Percentiles rank a stretch among this genome's conserved stretches.
These are phyloP conservation scores for Limanda limanda DNA, from an alignment of 2,113 vertebrate genomes.

Conservation along the genomic window DNA sequence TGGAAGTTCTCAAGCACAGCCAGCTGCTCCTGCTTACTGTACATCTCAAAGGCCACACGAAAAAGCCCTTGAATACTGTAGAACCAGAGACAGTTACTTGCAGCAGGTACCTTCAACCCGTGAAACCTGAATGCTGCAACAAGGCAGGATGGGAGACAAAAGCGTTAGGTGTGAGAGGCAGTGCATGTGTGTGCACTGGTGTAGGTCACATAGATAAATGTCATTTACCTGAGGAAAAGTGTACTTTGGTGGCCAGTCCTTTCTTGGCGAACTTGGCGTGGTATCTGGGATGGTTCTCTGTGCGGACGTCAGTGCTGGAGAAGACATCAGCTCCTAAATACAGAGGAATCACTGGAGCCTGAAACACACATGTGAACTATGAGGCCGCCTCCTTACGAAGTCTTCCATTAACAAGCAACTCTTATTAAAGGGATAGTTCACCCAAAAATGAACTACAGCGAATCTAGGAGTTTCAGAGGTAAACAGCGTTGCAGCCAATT, in stretches of 20 bases:
- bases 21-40: slow-evolving; percentile 83
- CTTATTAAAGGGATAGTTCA: too few species aligned
- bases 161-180: background rate
- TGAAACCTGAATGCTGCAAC: slow-evolving; percentile 81
- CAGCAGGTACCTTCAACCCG: slow-evolving; percentile 77
- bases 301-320: slow-evolving; percentile 81
- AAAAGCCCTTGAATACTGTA: slow-evolving; percentile 87
- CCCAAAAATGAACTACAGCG: too few species aligned
- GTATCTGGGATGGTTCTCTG: slow-evolving; percentile 85
- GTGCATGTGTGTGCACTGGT: background rate
- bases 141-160: background rate
- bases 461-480: too few species aligned
- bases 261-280: slow-evolving; percentile 86
- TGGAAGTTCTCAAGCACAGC: slow-evolving; percentile 83
- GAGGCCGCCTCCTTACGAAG: too few species aligned
- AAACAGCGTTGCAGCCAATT: too few species aligned
- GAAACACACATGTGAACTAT: slow-evolving; percentile 36
- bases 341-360: slow-evolving; percentile 79
- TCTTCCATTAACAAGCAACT: too few species aligned
- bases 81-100: slow-evolving; percentile 85
- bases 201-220: background rate
- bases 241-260: slow-evolving; percentile 84
- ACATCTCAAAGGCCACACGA: slow-evolving; percentile 86
- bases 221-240: slow-evolving; percentile 81
- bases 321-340: slow-evolving; percentile 86